phyloP scores from a whole-genome alignment of 2,888 invertebrate species.

The Rhopalosiphum nymphaeae region DNA sequence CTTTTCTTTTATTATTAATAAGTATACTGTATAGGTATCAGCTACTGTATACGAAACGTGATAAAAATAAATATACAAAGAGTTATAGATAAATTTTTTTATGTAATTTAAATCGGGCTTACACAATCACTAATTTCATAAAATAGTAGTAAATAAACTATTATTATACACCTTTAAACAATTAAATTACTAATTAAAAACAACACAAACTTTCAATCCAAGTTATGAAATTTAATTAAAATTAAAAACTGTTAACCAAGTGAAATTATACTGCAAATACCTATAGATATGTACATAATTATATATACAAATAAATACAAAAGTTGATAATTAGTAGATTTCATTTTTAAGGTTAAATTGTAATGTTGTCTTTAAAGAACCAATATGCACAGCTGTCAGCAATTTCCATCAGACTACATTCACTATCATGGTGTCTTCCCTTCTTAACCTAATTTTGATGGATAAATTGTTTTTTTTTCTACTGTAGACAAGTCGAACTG shows the following conservation, averaged over 20 bases:
- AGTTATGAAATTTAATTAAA: background rate
- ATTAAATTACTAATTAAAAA: background rate
- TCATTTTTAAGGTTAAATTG: background rate
- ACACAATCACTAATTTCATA: background rate
- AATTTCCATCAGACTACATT: too few species aligned
- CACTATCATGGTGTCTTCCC: too few species aligned
- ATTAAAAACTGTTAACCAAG: background rate
- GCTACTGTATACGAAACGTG: background rate
- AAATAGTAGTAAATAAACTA: background rate
- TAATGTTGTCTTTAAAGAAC: background rate
- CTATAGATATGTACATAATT: too few species aligned
- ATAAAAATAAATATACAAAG: background rate
- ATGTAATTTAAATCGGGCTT: background rate
- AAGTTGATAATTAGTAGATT: background rate
- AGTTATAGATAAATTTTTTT: background rate
- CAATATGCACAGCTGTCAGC: background rate
- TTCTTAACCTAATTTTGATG: background rate
- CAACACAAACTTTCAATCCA: background rate
- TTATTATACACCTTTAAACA: background rate
- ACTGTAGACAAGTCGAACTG: conserved; percentile 81
- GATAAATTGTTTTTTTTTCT: background rate
- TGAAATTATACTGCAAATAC: too few species aligned
- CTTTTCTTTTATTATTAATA: background rate
- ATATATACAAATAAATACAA: background rate
- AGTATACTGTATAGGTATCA: background rate